Evolutionary conservation across 2,888 invertebrate species (phyloP), one percentile per base, ranked within the genome.

Genomic region (Agrotis segetum): DNA sequence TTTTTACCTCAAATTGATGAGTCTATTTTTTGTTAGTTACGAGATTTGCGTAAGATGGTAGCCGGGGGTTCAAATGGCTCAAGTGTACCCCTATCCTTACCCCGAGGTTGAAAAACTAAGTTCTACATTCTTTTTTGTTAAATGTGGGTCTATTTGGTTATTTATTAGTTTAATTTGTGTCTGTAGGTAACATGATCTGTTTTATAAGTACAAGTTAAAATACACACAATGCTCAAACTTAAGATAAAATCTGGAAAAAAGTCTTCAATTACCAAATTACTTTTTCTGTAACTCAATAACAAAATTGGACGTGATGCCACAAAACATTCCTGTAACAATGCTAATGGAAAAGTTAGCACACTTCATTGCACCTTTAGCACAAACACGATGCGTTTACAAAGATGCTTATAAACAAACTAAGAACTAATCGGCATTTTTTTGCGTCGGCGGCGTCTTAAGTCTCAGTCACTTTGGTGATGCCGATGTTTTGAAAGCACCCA

Each of bases 21-120:
- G 87, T 75, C 50, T 74, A 65, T 78, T 85, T 86, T 80, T 75
- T 77, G 71, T 73, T 70, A 72, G 56, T 34, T 56, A 19, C 55
- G 50, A 82, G 72, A 77, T 86, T 85, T 79, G 92, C 92, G 93
- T 93, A 93, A 92, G 90, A 83, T 89, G 85, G 93, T 86, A 92
- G 93, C 89, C 61, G 62, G 29, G 59, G 72, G 74, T 56, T 49
- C 67, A 68, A 61, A 69, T 56, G 34, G 19, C 52, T 69, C 71
- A 63, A 71, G 66, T 69, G 55, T 61, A 55, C 29, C 46, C 56
- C 66, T 68, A 75, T 79, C 47, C 55, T 19, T 11, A 49, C 4
- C 16, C 46, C 55, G 9, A n/a, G 11, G 9, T 1, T 79, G 46
- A 50, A 71, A 71, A 63, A 49, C n/a, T 46, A 6, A 52, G 9